These are phyloP conservation scores for Microcebus jonahi DNA, from an alignment of 2,113 vertebrate species.

Conservation along the genomic window DNA sequence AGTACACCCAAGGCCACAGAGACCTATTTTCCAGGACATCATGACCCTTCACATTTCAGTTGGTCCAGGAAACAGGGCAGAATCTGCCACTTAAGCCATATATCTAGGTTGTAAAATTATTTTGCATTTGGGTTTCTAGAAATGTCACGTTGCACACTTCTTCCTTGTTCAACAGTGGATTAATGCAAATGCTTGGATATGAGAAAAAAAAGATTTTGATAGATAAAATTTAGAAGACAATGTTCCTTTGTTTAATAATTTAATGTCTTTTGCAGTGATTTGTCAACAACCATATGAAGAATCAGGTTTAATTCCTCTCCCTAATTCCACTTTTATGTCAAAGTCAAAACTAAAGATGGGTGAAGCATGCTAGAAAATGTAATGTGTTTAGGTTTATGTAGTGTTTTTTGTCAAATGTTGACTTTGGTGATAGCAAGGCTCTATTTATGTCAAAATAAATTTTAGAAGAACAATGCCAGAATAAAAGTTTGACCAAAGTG, in stretches of 20 bases:
- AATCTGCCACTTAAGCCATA: not conserved
- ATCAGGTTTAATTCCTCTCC: not conserved
- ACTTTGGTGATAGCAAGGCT: not conserved
- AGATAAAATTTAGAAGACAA: not conserved
- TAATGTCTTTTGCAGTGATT: not conserved
- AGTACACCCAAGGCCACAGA: conserved; percentile 15
- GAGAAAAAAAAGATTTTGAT: not conserved
- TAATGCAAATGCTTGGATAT: conserved; percentile 6
- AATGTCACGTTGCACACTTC: not conserved
- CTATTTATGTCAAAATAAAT: not conserved
- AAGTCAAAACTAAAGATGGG: not conserved
- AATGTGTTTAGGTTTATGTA: not conserved
- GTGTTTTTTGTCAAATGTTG: not conserved
- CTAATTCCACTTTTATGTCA: not conserved
- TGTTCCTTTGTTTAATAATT: not conserved
- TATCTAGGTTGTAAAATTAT: not conserved
- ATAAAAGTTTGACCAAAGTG: not conserved
- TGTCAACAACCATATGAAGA: not conserved
- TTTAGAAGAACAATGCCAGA: not conserved
- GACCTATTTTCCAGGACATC: conserved; percentile 35
- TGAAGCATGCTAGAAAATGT: not conserved
- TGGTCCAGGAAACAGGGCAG: not conserved
- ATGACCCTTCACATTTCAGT: conserved; percentile 42
- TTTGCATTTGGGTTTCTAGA: conserved; percentile 18
- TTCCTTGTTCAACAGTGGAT: conserved; percentile 5